phyloP scores from a whole-genome alignment of 2,797 vertebrate species.

The Oreonectes daqikongensis region DNA sequence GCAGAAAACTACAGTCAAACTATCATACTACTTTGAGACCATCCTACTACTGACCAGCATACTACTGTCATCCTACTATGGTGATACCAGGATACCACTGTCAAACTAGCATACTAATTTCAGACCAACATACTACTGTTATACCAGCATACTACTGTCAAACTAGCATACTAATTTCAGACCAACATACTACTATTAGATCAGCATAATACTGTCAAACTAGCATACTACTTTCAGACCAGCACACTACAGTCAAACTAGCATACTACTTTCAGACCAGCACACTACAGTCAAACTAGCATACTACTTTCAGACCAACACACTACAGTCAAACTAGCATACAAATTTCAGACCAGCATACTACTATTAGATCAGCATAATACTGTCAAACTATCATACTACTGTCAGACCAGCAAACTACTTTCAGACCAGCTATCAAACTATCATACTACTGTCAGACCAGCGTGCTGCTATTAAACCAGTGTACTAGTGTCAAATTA shows the following conservation, averaged over 20 bases:
- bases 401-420: neutral
- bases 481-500: neutral
- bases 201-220: too few relatives aligned
- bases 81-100: neutral
- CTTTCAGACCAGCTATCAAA: neutral
- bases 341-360: neutral
- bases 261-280: neutral
- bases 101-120: neutral
- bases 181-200: neutral
- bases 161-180: neutral
- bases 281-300: neutral
- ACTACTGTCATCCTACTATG: neutral
- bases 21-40: neutral
- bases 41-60: neutral
- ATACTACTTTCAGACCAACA: neutral
- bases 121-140: neutral
- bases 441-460: neutral
- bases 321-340: neutral
- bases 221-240: too few relatives aligned
- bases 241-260: too few relatives aligned
- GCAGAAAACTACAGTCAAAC: neutral
- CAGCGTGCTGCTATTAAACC: neutral
- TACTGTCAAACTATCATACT: neutral
- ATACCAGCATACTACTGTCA: neutral
- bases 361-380: neutral